Percentiles rank a stretch among this genome's conserved stretches.
These are phyloP conservation scores for Drosophila ogumai DNA, from an alignment of 1,140 invertebrate species.

Conservation along the genomic window DNA sequence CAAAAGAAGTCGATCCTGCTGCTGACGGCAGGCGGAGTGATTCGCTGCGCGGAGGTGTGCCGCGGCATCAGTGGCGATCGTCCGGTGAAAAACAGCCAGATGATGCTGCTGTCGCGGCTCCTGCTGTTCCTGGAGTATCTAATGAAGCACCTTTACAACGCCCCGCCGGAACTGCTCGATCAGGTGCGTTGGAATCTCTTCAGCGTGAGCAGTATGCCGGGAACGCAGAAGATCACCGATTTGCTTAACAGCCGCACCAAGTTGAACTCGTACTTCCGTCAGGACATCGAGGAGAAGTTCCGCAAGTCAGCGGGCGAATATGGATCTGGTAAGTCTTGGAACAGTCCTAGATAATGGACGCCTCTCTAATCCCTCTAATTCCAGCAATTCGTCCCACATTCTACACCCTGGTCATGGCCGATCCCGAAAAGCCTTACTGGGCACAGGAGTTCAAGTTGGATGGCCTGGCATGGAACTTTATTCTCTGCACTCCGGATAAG, in stretches of 20 bases:
- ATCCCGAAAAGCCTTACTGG: conserved; percentile 57
- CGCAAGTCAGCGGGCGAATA: conserved; percentile 86
- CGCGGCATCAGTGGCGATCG: conserved; percentile 85
- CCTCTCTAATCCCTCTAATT: neutral
- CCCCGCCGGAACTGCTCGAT: conserved; percentile 90
- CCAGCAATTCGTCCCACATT: conserved; percentile 82
- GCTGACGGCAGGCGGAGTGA: conserved; percentile 89
- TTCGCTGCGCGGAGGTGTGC: conserved; percentile 89
- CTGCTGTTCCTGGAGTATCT: conserved; percentile 97
- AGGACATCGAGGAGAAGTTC: conserved; percentile 93
- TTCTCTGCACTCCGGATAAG: conserved; percentile 95
- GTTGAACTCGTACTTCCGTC: conserved; percentile 73
- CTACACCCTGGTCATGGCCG: conserved; percentile 72
- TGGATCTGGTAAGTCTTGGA: conserved; percentile 52
- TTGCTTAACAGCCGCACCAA: conserved; percentile 77
- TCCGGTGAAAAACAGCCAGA: conserved; percentile 88
- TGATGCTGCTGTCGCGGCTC: conserved; percentile 93
- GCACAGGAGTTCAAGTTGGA: conserved; percentile 94
- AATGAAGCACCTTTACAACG: conserved; percentile 97
- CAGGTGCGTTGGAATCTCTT: conserved; percentile 88
- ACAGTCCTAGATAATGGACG: neutral
- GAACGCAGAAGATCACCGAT: conserved; percentile 74
- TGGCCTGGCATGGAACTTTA: conserved; percentile 97
- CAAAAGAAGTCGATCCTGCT: conserved; percentile 98
- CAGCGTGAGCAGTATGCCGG: conserved; percentile 79